A percentile compares a stretch with the other conserved stretches of the same genome.
phyloP scores from a whole-genome alignment of 2,797 vertebrate species.

The Pempheris klunzingeri region DNA sequence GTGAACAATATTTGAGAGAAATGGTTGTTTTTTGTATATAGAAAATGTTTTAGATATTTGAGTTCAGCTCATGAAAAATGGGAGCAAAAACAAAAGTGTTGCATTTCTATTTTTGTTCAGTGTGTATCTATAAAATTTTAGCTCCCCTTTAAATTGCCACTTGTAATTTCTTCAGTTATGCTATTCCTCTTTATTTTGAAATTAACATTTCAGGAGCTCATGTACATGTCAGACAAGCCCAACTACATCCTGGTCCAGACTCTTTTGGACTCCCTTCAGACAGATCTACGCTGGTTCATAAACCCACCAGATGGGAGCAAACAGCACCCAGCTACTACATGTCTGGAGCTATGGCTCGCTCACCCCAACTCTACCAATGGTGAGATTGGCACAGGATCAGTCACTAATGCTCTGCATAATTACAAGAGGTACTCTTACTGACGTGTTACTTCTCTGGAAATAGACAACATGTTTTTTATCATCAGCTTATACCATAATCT shows the following conservation, averaged over 20 bases:
- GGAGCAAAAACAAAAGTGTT: too few relatives aligned
- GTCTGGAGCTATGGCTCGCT: conserved; percentile 88
- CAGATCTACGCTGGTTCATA: conserved; percentile 81
- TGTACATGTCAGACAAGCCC: conserved; percentile 76
- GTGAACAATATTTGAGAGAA: too few relatives aligned
- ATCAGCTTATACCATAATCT: background rate
- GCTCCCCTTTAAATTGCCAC: background rate
- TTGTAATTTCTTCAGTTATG: background rate
- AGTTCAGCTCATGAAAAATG: too few relatives aligned
- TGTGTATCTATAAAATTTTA: background rate
- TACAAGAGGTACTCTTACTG: too few relatives aligned
- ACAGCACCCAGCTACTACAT: conserved; percentile 85
- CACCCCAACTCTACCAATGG: conserved; percentile 81
- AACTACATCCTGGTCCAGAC: conserved; percentile 74
- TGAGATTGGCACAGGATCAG: conserved; percentile 58
- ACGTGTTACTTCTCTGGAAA: too few relatives aligned
- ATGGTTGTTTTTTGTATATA: too few relatives aligned
- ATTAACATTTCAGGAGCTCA: conserved; percentile 61
- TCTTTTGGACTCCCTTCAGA: conserved; percentile 81
- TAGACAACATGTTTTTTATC: background rate
- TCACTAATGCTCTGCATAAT: background rate
- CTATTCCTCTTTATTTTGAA: background rate
- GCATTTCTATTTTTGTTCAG: too few relatives aligned
- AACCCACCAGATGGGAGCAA: conserved; percentile 87
- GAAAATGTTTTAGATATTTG: too few relatives aligned